Percentiles rank a stretch among this genome's conserved stretches.
phyloP scores from a whole-genome alignment of 1,140 invertebrate species.

The Zelostemma sp. region DNA sequence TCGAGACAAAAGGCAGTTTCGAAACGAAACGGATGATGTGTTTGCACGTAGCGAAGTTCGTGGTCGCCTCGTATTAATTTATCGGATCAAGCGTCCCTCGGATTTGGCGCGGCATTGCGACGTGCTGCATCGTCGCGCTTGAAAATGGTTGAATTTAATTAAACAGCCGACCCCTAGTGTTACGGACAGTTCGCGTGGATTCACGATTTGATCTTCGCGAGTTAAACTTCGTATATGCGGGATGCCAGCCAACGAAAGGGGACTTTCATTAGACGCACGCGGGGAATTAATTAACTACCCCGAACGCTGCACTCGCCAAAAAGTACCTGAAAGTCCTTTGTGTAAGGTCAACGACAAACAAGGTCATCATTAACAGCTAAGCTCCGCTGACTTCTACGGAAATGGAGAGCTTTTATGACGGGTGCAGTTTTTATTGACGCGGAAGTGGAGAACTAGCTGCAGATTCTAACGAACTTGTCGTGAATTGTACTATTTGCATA shows the following conservation, averaged over 20 bases:
- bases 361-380: not conserved
- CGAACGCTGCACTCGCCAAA: constrained; percentile 26
- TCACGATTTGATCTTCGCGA: constrained; percentile 62
- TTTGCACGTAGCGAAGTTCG: constrained; percentile 27
- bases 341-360: constrained; percentile 12
- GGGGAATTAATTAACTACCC: constrained; percentile 57
- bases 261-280: constrained; percentile 64
- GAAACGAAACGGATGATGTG: constrained; percentile 21
- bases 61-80: constrained; percentile 51
- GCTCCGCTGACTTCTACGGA: too few species aligned
- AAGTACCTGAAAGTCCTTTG: constrained; percentile 14
- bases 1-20: constrained; percentile 25
- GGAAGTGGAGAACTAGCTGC: too few species aligned
- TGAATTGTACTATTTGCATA: too few species aligned
- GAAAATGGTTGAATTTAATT: constrained; percentile 68
- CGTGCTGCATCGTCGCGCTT: constrained; percentile 42
- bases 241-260: constrained; percentile 47
- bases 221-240: constrained; percentile 47
- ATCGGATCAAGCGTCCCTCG: constrained; percentile 41
- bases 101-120: constrained; percentile 19
- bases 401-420: too few species aligned
- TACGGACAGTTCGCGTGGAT: constrained; percentile 54
- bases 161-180: constrained; percentile 50
- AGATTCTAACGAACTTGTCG: too few species aligned
- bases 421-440: too few species aligned